Conservation (phyloP, 2,797 vertebrate genomes). For the Mionectes olivaceus region DNA sequence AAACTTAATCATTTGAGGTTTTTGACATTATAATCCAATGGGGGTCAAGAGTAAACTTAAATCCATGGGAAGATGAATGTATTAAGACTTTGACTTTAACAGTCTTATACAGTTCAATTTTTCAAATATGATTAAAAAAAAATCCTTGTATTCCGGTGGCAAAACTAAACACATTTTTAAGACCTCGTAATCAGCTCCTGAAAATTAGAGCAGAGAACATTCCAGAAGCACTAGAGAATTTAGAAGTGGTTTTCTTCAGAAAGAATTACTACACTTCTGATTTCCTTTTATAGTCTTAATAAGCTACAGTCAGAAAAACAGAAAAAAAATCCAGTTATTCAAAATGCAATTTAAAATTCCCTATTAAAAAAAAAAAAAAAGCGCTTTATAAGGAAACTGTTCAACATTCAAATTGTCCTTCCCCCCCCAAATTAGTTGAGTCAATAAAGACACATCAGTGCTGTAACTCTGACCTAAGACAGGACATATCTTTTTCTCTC, state of each 20-base stretch:
- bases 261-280: conserved; percentile 8
- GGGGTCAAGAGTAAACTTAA: background rate
- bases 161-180: background rate
- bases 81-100: background rate
- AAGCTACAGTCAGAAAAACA: background rate
- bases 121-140: background rate
- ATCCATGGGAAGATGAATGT: background rate
- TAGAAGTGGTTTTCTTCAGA: conserved; percentile 19
- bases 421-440: background rate
- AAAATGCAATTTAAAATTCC: background rate
- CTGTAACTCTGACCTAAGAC: conserved; percentile 4
- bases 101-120: background rate
- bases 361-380: background rate
- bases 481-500: background rate
- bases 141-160: background rate
- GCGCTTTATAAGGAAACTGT: background rate
- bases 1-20: background rate
- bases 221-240: conserved; percentile 46
- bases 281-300: conserved; percentile 42
- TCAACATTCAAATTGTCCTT: background rate
- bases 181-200: background rate
- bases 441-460: background rate
- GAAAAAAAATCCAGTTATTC: conserved; percentile 2
- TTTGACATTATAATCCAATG: background rate
- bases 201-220: conserved; percentile 51